Conservation (phyloP, 2,888 invertebrate genomes). For the Lasioglossum malachurum region DNA sequence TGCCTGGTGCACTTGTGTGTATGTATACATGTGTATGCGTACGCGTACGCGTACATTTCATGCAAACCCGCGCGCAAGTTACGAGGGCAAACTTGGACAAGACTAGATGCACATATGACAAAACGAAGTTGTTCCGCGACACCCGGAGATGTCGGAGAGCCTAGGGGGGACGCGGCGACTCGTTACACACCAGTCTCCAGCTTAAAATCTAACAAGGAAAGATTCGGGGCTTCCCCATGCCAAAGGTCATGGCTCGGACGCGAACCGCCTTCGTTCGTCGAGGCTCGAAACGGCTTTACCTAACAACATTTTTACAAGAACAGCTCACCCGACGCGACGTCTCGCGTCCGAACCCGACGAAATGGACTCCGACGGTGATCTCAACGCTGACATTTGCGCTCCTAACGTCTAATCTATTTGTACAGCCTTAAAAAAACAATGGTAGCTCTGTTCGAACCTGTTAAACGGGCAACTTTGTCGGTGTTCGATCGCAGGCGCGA, state of each 20-base stretch:
- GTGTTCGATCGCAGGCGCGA: background rate
- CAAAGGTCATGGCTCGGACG: background rate
- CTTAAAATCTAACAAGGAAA: slow-evolving; percentile 57
- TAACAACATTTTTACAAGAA: slow-evolving; percentile 6
- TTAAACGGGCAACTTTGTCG: background rate
- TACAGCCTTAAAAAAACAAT: slow-evolving; percentile 58
- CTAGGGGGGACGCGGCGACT: slow-evolving; percentile 39
- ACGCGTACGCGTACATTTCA: slow-evolving; percentile 20
- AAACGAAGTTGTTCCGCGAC: slow-evolving; percentile 55
- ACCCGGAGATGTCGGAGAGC: slow-evolving; percentile 19
- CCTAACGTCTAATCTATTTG: slow-evolving; percentile 52
- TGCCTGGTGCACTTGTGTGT: background rate
- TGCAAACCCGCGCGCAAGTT: slow-evolving; percentile 62
- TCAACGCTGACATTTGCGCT: slow-evolving; percentile 40
- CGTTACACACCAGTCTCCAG: slow-evolving; percentile 41
- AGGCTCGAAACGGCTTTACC: background rate
- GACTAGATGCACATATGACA: slow-evolving; percentile 82
- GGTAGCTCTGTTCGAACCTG: slow-evolving; percentile 29
- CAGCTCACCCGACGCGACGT: background rate
- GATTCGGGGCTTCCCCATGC: slow-evolving; percentile 18
- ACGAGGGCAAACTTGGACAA: slow-evolving; percentile 78
- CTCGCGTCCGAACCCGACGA: slow-evolving; percentile 19
- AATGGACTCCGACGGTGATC: slow-evolving; percentile 36
- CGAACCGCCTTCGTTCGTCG: background rate
- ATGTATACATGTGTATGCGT: background rate